Percentiles rank a stretch among this genome's conserved stretches.
phyloP scores from a whole-genome alignment of 2,113 vertebrate genomes.

The Gadus macrocephalus region DNA sequence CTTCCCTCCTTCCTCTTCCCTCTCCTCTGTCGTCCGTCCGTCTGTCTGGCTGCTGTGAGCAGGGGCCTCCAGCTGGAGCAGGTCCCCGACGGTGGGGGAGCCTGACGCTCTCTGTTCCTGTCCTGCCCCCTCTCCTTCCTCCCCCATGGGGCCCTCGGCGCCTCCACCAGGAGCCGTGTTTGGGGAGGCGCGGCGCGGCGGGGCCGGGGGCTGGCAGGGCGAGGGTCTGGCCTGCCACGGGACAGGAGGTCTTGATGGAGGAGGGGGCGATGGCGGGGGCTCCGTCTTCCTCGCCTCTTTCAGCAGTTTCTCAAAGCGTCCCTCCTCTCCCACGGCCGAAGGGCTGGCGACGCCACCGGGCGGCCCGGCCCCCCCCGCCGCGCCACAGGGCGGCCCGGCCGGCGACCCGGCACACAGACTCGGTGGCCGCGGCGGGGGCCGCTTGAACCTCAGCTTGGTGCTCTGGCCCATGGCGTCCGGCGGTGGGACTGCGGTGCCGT shows the following conservation, averaged over 20 bases:
- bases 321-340: conserved; percentile 57
- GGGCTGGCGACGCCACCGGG: conserved; percentile 25
- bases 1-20: conserved; percentile 10
- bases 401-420: conserved; percentile 47
- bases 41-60: neutral
- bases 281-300: too few species aligned
- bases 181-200: conserved; percentile 42
- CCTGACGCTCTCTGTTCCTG: neutral
- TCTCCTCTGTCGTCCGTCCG: neutral
- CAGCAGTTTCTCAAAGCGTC: conserved; percentile 18
- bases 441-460: conserved; percentile 61
- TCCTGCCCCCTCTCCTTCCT: conserved; percentile 2
- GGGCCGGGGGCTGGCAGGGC: conserved; percentile 46
- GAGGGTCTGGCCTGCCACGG: conserved; percentile 31
- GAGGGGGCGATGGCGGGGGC: conserved; percentile 25
- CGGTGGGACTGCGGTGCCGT: conserved; percentile 42
- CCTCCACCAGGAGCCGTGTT: conserved; percentile 29
- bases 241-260: conserved; percentile 48
- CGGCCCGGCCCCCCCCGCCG: conserved; percentile 22
- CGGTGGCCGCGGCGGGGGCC: conserved; percentile 72
- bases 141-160: conserved; percentile 11
- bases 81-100: neutral
- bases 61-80: neutral
- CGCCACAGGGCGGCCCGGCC: conserved; percentile 37
- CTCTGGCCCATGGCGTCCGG: conserved; percentile 36